phyloP scores from a whole-genome alignment of 2,888 invertebrate species.

The Drosophila rellima region DNA sequence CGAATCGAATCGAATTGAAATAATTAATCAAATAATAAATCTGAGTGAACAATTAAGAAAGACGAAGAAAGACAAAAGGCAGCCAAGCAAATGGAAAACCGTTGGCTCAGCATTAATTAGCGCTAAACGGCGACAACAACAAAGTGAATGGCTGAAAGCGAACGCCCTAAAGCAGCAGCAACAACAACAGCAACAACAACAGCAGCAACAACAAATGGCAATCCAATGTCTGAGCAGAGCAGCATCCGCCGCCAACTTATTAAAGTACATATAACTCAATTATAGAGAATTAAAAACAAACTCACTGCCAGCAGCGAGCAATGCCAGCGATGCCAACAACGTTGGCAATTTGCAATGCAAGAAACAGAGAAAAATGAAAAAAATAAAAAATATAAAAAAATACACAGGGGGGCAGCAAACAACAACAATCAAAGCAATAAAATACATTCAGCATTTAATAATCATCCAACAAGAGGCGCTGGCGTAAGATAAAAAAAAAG shows the following conservation, averaged over 20 bases:
- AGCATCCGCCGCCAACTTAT: slow-evolving; percentile 78
- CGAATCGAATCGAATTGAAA: slow-evolving; percentile 58
- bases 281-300: slow-evolving; percentile 82
- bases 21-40: slow-evolving; percentile 81
- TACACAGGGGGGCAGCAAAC: slow-evolving; percentile 37
- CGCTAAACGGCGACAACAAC: slow-evolving; percentile 71
- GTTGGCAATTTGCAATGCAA: slow-evolving; percentile 79
- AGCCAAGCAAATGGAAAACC: slow-evolving; percentile 68
- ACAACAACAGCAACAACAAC: slow-evolving; percentile 23
- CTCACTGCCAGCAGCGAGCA: slow-evolving; percentile 54
- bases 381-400: slow-evolving; percentile 40
- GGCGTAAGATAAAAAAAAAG: slow-evolving; percentile 30
- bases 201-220: slow-evolving; percentile 36
- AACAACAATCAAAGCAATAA: slow-evolving; percentile 76
- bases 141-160: slow-evolving; percentile 46
- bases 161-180: slow-evolving; percentile 58
- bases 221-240: slow-evolving; percentile 45
- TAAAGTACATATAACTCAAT: slow-evolving; percentile 82
- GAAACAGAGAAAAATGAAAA: no score
- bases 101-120: slow-evolving; percentile 81
- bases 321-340: slow-evolving; percentile 51
- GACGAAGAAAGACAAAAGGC: slow-evolving; percentile 66
- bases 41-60: slow-evolving; percentile 72
- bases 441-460: slow-evolving; percentile 81
- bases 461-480: slow-evolving; percentile 57